Conservation (phyloP, 2,113 vertebrate genomes). For the Phaethon lepturus region DNA sequence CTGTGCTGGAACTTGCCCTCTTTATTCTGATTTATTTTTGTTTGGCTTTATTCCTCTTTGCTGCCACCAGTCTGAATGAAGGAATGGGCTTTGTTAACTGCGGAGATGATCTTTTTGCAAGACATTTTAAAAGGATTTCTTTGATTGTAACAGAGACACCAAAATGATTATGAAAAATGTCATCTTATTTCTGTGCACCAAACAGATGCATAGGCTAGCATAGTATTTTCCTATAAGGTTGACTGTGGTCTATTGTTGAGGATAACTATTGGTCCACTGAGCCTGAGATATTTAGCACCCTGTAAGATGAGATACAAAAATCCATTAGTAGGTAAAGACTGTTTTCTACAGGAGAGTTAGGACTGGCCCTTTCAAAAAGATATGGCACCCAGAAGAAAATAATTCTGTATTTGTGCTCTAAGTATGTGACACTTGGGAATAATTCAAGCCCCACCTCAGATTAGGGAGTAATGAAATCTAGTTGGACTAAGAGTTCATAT, state of each 20-base stretch:
- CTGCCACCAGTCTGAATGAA: neutral
- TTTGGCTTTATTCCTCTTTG: neutral
- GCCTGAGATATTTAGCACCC: neutral
- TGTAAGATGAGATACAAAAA: neutral
- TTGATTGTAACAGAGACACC: neutral
- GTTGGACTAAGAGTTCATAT: neutral
- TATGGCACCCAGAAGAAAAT: neutral
- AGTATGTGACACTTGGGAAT: neutral
- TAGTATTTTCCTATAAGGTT: neutral
- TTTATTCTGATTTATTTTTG: neutral
- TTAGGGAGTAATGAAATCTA: neutral
- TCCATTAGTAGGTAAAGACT: neutral
- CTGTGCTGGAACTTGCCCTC: neutral
- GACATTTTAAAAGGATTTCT: neutral
- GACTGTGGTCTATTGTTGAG: neutral
- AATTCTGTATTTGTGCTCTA: neutral
- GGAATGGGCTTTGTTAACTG: neutral
- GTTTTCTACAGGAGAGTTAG: neutral
- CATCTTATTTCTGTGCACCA: neutral
- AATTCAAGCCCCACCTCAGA: neutral
- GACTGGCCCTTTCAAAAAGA: neutral
- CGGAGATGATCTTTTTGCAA: neutral
- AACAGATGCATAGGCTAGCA: neutral
- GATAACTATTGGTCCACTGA: neutral
- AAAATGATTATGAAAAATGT: neutral